Conservation (phyloP, 2,113 vertebrate species). For the Camelus dromedarius region DNA sequence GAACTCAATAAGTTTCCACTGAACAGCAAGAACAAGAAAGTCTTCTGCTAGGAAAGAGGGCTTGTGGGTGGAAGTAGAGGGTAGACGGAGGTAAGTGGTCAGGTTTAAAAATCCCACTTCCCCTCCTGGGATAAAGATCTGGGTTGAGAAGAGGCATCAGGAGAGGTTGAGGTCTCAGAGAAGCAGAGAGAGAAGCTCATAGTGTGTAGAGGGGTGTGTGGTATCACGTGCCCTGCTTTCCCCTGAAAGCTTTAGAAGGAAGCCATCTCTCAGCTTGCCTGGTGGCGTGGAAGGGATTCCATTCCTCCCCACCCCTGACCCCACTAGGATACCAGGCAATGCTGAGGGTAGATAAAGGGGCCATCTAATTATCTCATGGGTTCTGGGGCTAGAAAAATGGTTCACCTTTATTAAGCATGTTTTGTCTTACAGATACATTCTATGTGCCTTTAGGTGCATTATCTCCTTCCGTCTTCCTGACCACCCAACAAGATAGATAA, state of each 20-base stretch:
- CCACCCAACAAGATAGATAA: not conserved
- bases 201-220: not conserved
- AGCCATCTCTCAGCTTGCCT: not conserved
- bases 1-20: not conserved
- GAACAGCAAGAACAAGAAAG: not conserved
- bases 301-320: too few species aligned
- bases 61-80: not conserved
- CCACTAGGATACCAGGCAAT: not conserved
- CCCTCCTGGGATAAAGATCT: not conserved
- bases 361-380: not conserved
- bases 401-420: not conserved
- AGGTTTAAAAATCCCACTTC: not conserved
- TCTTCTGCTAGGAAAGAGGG: not conserved
- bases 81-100: not conserved
- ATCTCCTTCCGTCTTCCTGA: not conserved
- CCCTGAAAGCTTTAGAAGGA: not conserved
- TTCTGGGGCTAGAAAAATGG: not conserved
- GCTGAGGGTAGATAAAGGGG: not conserved
- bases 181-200: not conserved
- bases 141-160: not conserved
- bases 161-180: not conserved
- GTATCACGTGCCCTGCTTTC: not conserved
- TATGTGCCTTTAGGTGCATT: not conserved
- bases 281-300: not conserved
- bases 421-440: not conserved